Evolutionary conservation across 2,797 vertebrate genomes (phyloP).

Genomic region (Poeciliopsis gracilis): DNA sequence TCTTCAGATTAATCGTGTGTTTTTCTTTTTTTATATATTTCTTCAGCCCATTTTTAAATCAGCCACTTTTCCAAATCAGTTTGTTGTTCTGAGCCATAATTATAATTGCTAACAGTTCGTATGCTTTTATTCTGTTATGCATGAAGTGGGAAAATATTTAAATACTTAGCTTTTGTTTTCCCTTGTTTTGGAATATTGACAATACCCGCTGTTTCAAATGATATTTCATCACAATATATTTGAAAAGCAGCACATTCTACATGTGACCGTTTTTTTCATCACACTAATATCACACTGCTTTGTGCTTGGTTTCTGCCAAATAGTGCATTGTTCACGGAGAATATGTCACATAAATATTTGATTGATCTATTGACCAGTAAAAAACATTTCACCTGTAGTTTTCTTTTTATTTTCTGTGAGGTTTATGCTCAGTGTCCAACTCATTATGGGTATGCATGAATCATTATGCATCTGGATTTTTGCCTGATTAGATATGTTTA

Average conservation of each 20-base stretch:
- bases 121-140: background rate
- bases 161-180: background rate
- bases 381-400: background rate
- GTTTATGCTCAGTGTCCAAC: background rate
- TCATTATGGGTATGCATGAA: background rate
- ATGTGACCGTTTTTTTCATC: background rate
- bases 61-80: background rate
- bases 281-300: background rate
- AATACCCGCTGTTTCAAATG: no score
- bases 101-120: background rate
- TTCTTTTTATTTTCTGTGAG: background rate
- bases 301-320: background rate
- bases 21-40: background rate
- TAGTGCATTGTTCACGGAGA: background rate
- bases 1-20: background rate
- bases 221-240: background rate
- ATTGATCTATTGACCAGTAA: background rate
- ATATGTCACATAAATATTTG: background rate
- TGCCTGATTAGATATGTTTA: background rate
- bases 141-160: background rate
- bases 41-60: background rate
- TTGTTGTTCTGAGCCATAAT: background rate
- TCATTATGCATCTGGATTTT: background rate
- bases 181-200: background rate
- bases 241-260: background rate